Conservation (phyloP, 2,113 vertebrate genomes). For the Sinocyclocheilus maitianheensis region DNA sequence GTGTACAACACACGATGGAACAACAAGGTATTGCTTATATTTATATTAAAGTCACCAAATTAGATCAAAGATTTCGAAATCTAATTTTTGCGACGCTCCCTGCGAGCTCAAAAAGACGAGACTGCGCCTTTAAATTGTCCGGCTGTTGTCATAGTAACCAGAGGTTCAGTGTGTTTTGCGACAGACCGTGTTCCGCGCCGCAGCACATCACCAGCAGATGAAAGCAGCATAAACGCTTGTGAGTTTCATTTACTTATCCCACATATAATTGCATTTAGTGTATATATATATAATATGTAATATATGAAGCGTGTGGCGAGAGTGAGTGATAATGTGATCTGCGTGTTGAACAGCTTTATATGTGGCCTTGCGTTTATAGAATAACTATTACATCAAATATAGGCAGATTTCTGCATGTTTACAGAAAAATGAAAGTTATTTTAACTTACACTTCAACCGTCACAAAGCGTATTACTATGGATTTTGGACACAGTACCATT, state of each 20-base stretch:
- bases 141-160: slow-evolving; percentile 44
- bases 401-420: not conserved
- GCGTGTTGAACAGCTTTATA: not conserved
- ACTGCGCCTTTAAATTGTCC: not conserved
- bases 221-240: not conserved
- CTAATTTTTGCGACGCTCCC: not conserved
- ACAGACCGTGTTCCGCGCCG: slow-evolving; percentile 44
- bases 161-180: slow-evolving; percentile 36
- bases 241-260: not conserved
- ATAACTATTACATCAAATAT: not conserved
- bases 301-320: not conserved
- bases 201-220: not conserved
- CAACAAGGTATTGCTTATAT: too few species aligned
- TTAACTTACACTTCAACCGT: not conserved
- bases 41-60: too few species aligned
- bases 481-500: not conserved
- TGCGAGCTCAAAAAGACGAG: too few species aligned
- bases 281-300: not conserved
- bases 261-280: not conserved
- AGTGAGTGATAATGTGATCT: not conserved
- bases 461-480: not conserved
- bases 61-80: too few species aligned
- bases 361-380: not conserved
- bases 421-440: not conserved
- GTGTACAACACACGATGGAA: too few species aligned